Evolutionary conservation across 2,113 vertebrate genomes (phyloP), one percentile per base, ranked within the genome.

Genomic region (Cathartes aura): DNA sequence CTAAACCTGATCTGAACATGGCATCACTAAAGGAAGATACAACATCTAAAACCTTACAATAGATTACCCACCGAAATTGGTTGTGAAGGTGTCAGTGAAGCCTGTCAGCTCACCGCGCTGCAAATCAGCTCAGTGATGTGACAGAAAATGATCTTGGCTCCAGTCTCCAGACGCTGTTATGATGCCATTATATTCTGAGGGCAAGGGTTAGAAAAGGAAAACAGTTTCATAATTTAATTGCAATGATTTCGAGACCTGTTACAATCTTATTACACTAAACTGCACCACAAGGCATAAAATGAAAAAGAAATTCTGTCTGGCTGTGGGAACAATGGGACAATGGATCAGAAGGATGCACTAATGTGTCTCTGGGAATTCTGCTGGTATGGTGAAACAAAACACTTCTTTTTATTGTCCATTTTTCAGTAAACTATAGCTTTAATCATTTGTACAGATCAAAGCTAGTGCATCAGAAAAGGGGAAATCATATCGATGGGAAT

Each of bases 261-360:
- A 90, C 92, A 94, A 89, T 96, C 96, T 95, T 85, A 88, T 81
- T 96, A 96, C 55, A 17, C 66, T 84, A 68, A 92, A 85, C 70
- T 75, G 60, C 36, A 74, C 23, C 47, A 73, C 60, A 67, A 83
- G 90, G 81, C 78, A 76, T 15, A 53, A 94, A 92, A 89, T 64
- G 83, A 84, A 67, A 93, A 78, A 93, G 42, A 58, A 94, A 96
- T 92, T 62, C 56, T 93, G 27, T 27, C 74, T 86, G 58, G 59
- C 43, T 93, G 40, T 53, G 78, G 43, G 53, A 93, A 91, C 90
- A 96, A 91, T 90, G 58, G 74, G 52, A 92, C 59, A 91, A 67
- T 82, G 79, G 91, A 91, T 71, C 73, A 58, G 53, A 80, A 95
- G 50, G 52, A 82, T 79, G 63, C 38, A 32, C 23, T 59, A 20